Base-by-base conservation (phyloP, 2,888 invertebrate genomes). In the Hipparchia semele region DNA sequence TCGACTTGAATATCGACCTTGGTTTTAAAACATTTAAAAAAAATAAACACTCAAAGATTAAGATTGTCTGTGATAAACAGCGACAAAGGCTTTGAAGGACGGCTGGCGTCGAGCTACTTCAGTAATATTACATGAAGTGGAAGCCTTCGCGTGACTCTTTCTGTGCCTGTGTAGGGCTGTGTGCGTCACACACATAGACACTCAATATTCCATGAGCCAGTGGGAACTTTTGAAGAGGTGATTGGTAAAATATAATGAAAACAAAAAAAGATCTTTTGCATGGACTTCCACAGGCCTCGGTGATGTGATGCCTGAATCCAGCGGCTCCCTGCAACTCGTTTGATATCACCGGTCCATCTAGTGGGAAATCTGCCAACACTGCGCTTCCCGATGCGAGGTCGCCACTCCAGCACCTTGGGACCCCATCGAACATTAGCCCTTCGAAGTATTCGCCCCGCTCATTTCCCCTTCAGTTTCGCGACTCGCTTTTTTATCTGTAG, bases 71-170 rank as follows among this genome's bases (percentile, higher is more conserved):
- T 5, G 69, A 69, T 69, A 69, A 69, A 59, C 70, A 71, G 71
- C 61, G 45, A 53, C 71, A 75, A 73, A 75, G 67, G 60, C 54
- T 68, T 64, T 75, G 75, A 76, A 74, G 74, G 73, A 75, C 75
- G 72, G 54, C 61, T 59, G 66, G 60, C 65, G 70, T 66, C 70
- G 70, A 64, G 73, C 73, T 68, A 68, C 72, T 72, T 61, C 51
- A 75, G 68, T 73, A 70, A 75, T 75, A 75, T 75, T 75, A 73
- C 73, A 73, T 75, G 72, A 75, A 69, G 69, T 69, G 69, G 69
- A 69, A 69, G 53, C 49, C 64, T 67, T 73, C 70, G 73, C 75
- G 75, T 75, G 75, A 75, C 73, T 67, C 33, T 5, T 33, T 58
- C 23, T 58, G 23, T 58, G 58, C 33, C 59, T 64, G 49, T 51